Percentiles rank a stretch among this genome's conserved stretches.
Evolutionary conservation across 2,113 vertebrate genomes (phyloP).

Genomic region (Bufo gargarizans): DNA sequence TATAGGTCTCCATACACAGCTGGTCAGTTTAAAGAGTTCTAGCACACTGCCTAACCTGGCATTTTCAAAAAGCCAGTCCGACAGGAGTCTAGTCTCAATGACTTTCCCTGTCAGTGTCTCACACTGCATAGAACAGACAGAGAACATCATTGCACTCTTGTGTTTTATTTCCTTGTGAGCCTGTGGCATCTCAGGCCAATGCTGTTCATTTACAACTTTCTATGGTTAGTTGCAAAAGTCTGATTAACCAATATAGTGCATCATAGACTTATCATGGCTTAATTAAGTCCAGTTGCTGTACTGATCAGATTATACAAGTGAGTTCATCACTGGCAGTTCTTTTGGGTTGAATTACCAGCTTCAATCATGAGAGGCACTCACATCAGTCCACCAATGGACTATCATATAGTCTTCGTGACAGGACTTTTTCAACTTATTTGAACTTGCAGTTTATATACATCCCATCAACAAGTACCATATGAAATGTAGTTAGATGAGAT

Average conservation of each 20-base stretch:
- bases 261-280: conserved; percentile 29
- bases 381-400: conserved; percentile 2
- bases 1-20: no score
- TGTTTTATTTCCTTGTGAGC: background rate
- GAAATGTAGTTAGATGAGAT: background rate
- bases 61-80: no score
- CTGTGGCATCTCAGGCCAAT: conserved; percentile 38
- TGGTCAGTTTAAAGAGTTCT: no score
- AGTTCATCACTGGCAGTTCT: conserved; percentile 37
- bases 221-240: conserved; percentile 41
- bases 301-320: conserved; percentile 23
- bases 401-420: conserved; percentile 13
- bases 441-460: conserved; percentile 12
- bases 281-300: conserved; percentile 48
- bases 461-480: conserved; percentile 31
- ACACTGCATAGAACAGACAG: background rate
- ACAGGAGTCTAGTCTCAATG: no score
- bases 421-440: conserved; percentile 42
- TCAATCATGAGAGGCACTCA: conserved; percentile 27
- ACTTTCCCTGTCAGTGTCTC: no score
- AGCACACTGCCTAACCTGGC: no score
- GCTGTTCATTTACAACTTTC: conserved; percentile 30
- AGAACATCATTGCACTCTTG: background rate
- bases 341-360: conserved; percentile 39
- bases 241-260: conserved; percentile 45